Conservation (phyloP, 2,888 invertebrate genomes). For the Mactromeris polynyma region DNA sequence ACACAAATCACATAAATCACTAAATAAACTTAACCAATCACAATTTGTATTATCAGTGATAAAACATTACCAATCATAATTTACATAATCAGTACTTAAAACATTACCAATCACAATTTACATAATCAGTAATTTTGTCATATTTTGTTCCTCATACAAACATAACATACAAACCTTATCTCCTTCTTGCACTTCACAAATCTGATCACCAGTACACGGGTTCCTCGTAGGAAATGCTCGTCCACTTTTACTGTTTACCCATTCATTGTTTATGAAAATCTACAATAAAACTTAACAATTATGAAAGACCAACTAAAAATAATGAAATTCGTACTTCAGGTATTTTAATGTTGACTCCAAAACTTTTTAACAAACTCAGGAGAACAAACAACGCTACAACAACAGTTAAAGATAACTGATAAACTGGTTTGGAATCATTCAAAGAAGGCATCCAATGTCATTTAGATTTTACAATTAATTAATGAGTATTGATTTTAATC, state of each 20-base stretch:
- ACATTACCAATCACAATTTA: no score
- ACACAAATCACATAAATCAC: no score
- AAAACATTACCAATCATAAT: no score
- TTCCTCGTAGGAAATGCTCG: conserved; percentile 95
- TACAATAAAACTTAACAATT: conserved; percentile 68
- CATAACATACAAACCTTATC: conserved; percentile 77
- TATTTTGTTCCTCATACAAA: background rate
- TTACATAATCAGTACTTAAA: no score
- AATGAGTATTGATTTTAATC: no score
- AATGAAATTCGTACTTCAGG: no score
- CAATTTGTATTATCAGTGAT: no score
- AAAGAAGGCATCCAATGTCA: background rate
- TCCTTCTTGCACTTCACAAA: conserved; percentile 82
- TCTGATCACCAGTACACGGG: conserved; percentile 90
- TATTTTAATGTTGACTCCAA: no score
- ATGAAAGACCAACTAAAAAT: background rate
- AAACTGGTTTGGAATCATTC: background rate
- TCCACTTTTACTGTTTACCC: conserved; percentile 94
- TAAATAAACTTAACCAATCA: no score
- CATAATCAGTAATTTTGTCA: no score
- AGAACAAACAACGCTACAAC: background rate
- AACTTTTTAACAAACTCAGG: background rate
- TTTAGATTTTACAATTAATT: no score
- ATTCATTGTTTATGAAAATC: conserved; percentile 98
- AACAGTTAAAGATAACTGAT: background rate